Evolutionary conservation across 2,797 vertebrate genomes (phyloP), one percentile per base, ranked within the genome.

Genomic region (Ptychobarbus kaznakovi): DNA sequence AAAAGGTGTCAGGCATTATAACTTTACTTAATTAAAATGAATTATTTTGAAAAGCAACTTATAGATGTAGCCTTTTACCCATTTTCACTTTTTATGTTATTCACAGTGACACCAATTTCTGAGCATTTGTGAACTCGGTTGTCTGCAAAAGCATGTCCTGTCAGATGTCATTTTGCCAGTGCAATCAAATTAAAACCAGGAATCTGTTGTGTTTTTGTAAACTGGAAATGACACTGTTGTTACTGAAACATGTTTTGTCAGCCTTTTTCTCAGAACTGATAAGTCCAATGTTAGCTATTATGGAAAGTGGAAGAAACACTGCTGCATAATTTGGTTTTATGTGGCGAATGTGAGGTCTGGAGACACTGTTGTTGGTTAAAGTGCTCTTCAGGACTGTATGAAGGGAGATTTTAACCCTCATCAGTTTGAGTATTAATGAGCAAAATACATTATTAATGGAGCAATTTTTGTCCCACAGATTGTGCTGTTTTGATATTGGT

Each of bases 201-300:
- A 68, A 53, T 65, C 40, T 80, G 40, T 40, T 32, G 4, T 16
- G 65, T 81, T 68, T 10, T 81, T 56, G 49, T 56, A 42, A 70
- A 18, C 22, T 53, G 22, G 22, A 56, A 81, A 25, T 69, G 49
- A 25, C 35, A 42, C 15, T 28, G 51, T 81, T 44, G 65, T 56
- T 70, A 44, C 69, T 58, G 12, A 46, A 82, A 72, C 68, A 61
- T 44, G 68, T 61, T 61, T 72, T 61, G 38, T 82, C 69, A 61
- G 38, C 46, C 11, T 65, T 65, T 40, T 79, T 46, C 77, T 16
- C 25, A 56, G 35, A 56, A 7, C 66, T 56, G 49, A 70, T 42
- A 70, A 70, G 22, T 70, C 66, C 46, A 16, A 56, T 22, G 32
- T 32, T 32, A 40, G 13, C 32, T 25, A 18, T 70, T 28, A 9